phyloP scores from a whole-genome alignment of 2,888 invertebrate genomes.

The Clistopyga incitator region DNA sequence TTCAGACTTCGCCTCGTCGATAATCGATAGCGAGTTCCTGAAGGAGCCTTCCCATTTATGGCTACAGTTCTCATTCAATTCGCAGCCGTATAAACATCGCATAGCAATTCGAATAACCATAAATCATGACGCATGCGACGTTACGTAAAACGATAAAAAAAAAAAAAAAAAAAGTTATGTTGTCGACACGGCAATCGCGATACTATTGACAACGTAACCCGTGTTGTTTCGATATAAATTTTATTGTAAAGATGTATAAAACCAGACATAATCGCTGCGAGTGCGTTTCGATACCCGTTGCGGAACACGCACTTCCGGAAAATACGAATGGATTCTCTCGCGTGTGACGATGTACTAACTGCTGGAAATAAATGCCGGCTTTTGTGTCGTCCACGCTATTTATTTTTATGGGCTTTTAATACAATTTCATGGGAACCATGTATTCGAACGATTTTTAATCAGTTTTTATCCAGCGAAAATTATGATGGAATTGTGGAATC shows the following conservation, averaged over 20 bases:
- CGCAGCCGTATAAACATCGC: not conserved
- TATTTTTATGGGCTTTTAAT: conserved; percentile 17
- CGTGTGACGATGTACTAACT: conserved; percentile 3
- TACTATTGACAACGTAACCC: not conserved
- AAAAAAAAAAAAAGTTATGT: not conserved
- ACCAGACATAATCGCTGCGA: not conserved
- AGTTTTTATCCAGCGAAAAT: not conserved
- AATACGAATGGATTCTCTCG: conserved; percentile 21
- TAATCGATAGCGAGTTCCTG: conserved; percentile 25
- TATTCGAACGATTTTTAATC: not conserved
- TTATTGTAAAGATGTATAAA: not conserved
- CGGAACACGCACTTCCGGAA: conserved; percentile 29
- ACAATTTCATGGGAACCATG: not conserved
- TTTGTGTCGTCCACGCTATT: not conserved
- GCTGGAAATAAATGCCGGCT: conserved; percentile 29
- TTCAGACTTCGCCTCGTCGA: not conserved
- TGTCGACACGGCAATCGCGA: not conserved
- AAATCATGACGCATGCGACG: not conserved
- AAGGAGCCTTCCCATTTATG: not conserved
- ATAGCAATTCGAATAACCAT: not conserved
- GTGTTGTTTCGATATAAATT: not conserved
- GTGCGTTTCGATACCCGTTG: not conserved
- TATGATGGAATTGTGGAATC: not conserved
- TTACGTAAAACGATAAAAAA: no score
- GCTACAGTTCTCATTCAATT: not conserved